These are phyloP conservation scores for Elymnias hypermnestra DNA, from an alignment of 1,140 invertebrate genomes.

Conservation along the genomic window DNA sequence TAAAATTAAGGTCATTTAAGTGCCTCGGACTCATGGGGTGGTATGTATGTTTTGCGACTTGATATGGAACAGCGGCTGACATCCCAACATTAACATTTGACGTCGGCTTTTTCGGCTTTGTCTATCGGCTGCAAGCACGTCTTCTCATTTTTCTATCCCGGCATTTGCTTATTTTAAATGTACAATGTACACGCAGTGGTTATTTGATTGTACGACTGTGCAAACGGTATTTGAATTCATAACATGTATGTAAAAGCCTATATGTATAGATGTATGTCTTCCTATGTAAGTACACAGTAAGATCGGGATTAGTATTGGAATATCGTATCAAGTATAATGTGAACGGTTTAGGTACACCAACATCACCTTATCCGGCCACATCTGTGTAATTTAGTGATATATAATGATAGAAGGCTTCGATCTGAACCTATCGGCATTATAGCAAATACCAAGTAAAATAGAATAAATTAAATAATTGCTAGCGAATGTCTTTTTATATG, in stretches of 20 bases:
- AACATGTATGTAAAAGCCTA: slow-evolving; percentile 11
- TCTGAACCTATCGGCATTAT: slow-evolving; percentile 39
- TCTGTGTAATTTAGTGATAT: slow-evolving; percentile 51
- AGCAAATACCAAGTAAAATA: slow-evolving; percentile 47
- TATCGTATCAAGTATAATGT: slow-evolving; percentile 46
- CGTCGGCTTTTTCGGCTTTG: not conserved
- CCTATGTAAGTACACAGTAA: slow-evolving; percentile 70
- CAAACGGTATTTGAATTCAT: not conserved
- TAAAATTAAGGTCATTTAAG: slow-evolving; percentile 70
- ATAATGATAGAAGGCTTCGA: slow-evolving; percentile 51
- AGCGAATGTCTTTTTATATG: slow-evolving; percentile 62
- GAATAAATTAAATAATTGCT: slow-evolving; percentile 43
- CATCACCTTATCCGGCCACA: slow-evolving; percentile 60
- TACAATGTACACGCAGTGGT: not conserved
- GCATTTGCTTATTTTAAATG: not conserved
- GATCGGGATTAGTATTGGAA: slow-evolving; percentile 47
- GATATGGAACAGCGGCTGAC: not conserved
- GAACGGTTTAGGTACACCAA: slow-evolving; percentile 49
- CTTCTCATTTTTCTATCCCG: no score
- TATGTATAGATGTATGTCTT: slow-evolving; percentile 60
- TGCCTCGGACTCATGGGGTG: slow-evolving; percentile 68
- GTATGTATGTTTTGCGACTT: slow-evolving; percentile 25
- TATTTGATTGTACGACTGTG: not conserved
- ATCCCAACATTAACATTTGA: not conserved
- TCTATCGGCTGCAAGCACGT: no score